Conservation (phyloP, 2,797 vertebrate species). For the Liparis tanakae region DNA sequence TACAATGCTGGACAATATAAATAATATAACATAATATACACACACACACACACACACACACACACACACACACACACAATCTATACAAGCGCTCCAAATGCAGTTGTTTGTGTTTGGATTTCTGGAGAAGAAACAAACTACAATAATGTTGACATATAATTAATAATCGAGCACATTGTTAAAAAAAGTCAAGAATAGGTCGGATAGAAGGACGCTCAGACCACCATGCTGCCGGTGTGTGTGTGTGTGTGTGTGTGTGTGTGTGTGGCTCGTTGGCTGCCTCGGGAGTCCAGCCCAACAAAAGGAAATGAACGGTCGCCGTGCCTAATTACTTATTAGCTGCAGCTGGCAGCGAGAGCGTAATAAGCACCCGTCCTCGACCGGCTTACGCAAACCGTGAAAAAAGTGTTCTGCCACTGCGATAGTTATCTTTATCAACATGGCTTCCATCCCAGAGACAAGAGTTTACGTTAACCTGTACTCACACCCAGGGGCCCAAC, state of each 20-base stretch:
- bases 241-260: constrained; percentile 16
- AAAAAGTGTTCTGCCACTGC: background rate
- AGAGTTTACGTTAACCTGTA: background rate
- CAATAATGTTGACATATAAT: background rate
- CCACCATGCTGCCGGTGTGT: constrained; percentile 7
- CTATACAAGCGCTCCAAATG: background rate
- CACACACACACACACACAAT: too few species aligned
- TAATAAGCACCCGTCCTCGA: constrained; percentile 11
- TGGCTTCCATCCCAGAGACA: background rate
- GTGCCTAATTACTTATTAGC: constrained; percentile 46
- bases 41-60: too few species aligned
- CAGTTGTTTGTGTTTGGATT: too few species aligned
- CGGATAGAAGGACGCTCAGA: background rate
- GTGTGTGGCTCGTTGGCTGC: constrained; percentile 35
- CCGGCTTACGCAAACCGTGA: constrained; percentile 8
- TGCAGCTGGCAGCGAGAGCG: constrained; percentile 37
- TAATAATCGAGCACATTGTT: background rate
- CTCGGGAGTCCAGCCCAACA: background rate
- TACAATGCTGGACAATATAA: too few species aligned
- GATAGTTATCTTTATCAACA: constrained; percentile 6
- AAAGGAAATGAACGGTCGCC: constrained; percentile 52
- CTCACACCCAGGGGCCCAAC: background rate
- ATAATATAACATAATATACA: too few species aligned
- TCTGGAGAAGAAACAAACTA: too few species aligned
- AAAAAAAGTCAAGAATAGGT: background rate